Base-by-base conservation (phyloP, 2,888 invertebrate genomes). In the Pilophorus perplexus region DNA sequence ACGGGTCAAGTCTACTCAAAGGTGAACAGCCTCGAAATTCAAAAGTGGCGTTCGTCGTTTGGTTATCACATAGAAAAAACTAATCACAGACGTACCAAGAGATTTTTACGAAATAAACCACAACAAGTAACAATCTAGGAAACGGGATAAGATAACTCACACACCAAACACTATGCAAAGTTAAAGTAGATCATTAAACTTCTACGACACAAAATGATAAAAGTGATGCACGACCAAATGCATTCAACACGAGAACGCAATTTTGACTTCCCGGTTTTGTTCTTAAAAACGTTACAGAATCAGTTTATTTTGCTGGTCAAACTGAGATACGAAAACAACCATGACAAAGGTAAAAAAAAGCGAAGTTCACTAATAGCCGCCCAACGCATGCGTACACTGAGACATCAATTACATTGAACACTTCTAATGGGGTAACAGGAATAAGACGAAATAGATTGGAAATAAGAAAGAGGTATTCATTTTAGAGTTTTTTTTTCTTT, bases 331-430 rank as follows among this genome's bases (percentile, higher is more conserved):
- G 57, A 54, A n/a, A 60, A 67, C 62, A 68, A 68, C 52, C 69
- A 69, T 69, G 46, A 67, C 67, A 69, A 46, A 59, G 68, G 38
- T 64, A 65, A 54, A 65, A 38, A n/a, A 25, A 65, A 69, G 69
- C 69, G 69, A 48, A 64, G 42, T n/a, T 46, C 50, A 46, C 54
- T 65, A 68, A 66, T 46, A 64, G 67, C 66, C 69, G 67, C 67
- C 69, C 64, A 67, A 68, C 48, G 66, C 69, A 69, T 69, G 69
- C 69, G 66, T 67, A 69, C 67, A 69, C 57, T 68, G 65, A 67
- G 20, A 23, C 40, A 64, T 50, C 48, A 50, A 62, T 50, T 64
- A 52, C 64, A 54, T 38, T 65, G 28, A 44, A 64, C 64, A 52
- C 52, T 52, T 64, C 50, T 62, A 62, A 62, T 62, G 62, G 62